Conservation (phyloP, 2,113 vertebrate species). For the Malurus cyaneus region DNA sequence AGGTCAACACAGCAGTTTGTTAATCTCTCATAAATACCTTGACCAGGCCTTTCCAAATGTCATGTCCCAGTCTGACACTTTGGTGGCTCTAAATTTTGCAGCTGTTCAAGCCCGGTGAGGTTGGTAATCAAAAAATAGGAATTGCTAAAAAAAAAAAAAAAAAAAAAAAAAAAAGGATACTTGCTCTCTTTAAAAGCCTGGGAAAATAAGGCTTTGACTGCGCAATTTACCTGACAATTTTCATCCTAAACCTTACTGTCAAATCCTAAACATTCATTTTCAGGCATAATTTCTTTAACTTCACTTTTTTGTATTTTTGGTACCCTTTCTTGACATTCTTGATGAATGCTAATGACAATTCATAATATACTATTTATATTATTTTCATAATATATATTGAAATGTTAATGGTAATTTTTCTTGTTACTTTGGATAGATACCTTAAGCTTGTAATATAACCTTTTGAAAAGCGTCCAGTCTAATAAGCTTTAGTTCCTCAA, state of each 20-base stretch:
- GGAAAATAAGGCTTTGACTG: neutral
- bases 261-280: neutral
- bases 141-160: neutral
- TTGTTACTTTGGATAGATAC: neutral
- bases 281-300: neutral
- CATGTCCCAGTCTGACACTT: neutral
- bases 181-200: neutral
- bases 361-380: neutral
- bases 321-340: neutral
- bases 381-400: neutral
- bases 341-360: neutral
- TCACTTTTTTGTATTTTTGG: neutral
- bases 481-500: neutral
- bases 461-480: neutral
- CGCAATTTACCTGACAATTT: neutral
- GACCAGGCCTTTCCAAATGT: neutral
- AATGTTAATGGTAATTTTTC: neutral
- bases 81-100: neutral
- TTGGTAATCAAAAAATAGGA: neutral
- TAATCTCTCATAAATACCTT: neutral
- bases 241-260: neutral
- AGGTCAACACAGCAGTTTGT: neutral
- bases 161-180: neutral
- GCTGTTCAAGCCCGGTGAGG: neutral
- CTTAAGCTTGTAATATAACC: neutral